Base-by-base conservation (phyloP, 2,797 vertebrate genomes). In the Arrhamphus sclerolepis region DNA sequence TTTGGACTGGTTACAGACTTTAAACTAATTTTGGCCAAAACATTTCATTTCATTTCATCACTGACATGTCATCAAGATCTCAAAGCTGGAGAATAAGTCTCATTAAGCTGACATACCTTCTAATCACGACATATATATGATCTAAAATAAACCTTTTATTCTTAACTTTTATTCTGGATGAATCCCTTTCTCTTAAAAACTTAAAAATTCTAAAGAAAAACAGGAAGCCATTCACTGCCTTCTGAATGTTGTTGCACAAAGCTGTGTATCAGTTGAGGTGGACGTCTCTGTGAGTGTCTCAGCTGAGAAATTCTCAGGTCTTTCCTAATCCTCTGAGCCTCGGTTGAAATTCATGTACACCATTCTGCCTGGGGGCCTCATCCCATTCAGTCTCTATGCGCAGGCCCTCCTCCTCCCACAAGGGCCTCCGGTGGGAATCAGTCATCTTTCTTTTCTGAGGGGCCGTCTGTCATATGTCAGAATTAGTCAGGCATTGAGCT, bases 381-480 rank as follows among this genome's bases (percentile, higher is more conserved):
- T 70, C 65, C 58, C 54, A 61, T 56, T 77, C 65, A 52, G 47
- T 38, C 47, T 20, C 49, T 2, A 42, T 24, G 39, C 24, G 5
- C 24, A 19, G 2, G 26, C 13, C 42, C 18, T 18, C 62, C 31
- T 42, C 3, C 0, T 19, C 26, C 44, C 49, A 0, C 20, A 1
- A 4, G 71, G 59, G 56, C 41, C 41, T 56, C 14, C 17, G 49
- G 0, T 42, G 61, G 44, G 29, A 39, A 47, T 10, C 4, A 31
- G 55, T 50, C 78, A 19, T 80, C 69, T 40, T 39, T 71, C 73
- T 56, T 57, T 43, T 63, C 40, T 52, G 47, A 66, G 18, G 62
- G 70, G 52, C 51, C 8, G 61, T 73, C 74, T 67, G 70, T 85
- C 81, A 79, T n/a, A 2, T 69, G 84, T 80, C 66, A 72, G 69